Percentiles rank a stretch among this genome's conserved stretches.
Evolutionary conservation across 2,113 vertebrate genomes (phyloP).

Genomic region (Leptodactylus fuscus): DNA sequence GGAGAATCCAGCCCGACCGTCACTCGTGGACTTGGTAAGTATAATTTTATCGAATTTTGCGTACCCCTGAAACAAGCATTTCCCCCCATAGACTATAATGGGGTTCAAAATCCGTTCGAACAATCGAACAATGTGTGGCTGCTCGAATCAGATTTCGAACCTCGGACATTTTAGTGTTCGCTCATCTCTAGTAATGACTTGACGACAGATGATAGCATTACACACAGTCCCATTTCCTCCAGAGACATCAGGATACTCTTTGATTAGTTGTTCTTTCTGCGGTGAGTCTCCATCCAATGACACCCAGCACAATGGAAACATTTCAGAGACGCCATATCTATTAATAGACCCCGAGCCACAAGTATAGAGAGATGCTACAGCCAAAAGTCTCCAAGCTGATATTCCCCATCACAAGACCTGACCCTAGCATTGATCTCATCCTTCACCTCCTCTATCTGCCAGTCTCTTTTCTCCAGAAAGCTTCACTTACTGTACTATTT

Average conservation of each 20-base stretch:
- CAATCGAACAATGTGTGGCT: too few species aligned
- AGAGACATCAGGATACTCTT: background rate
- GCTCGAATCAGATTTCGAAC: too few species aligned
- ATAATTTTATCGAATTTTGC: too few species aligned
- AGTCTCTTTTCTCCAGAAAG: background rate
- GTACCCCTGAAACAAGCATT: too few species aligned
- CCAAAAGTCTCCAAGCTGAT: conserved; percentile 5
- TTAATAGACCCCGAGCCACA: background rate
- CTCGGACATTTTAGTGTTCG: too few species aligned
- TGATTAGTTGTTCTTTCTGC: background rate
- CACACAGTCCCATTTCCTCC: background rate
- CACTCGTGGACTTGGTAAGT: too few species aligned
- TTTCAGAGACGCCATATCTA: conserved; percentile 18
- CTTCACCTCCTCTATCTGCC: background rate
- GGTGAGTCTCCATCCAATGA: conserved; percentile 3
- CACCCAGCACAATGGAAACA: conserved; percentile 9
- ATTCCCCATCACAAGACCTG: conserved; percentile 17
- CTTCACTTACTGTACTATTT: background rate
- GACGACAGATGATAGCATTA: background rate
- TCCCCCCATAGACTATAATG: too few species aligned
- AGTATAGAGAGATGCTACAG: background rate
- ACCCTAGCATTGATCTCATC: conserved; percentile 30
- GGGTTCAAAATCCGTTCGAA: too few species aligned
- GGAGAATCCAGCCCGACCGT: too few species aligned
- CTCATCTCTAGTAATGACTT: too few species aligned